Conservation (phyloP, 2,113 vertebrate species). For the Psilopsiagon aurifrons region DNA sequence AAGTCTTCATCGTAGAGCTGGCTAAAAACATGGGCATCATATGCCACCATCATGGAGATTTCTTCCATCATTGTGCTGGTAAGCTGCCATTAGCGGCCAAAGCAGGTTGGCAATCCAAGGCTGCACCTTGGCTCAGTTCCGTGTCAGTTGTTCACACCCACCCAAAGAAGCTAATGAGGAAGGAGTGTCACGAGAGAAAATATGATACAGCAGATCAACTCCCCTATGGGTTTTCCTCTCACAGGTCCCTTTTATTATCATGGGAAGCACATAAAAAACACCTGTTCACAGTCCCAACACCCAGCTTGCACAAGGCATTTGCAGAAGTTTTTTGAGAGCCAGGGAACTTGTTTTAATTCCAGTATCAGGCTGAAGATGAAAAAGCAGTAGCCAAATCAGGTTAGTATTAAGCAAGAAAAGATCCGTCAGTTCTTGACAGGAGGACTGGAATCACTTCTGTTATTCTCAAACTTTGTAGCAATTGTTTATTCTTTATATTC, state of each 20-base stretch:
- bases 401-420: neutral
- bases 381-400: neutral
- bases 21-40: slow-evolving; percentile 92
- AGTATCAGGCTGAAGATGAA: neutral
- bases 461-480: neutral
- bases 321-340: neutral
- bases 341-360: neutral
- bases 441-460: neutral
- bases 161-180: slow-evolving; percentile 40
- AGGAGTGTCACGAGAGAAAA: slow-evolving; percentile 34
- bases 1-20: slow-evolving; percentile 90
- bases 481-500: slow-evolving; percentile 23
- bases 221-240: neutral
- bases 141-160: slow-evolving; percentile 46
- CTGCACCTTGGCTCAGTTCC: slow-evolving; percentile 30
- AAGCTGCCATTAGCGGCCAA: neutral
- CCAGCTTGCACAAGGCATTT: neutral
- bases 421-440: neutral
- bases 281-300: slow-evolving; percentile 18
- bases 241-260: neutral
- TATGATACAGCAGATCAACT: neutral
- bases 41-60: slow-evolving; percentile 93
- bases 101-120: neutral
- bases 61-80: slow-evolving; percentile 95
- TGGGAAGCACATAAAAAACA: slow-evolving; percentile 28